Percentiles rank a stretch among this genome's conserved stretches.
Evolutionary conservation across 2,113 vertebrate species (phyloP).

Genomic region (Semicossyphus pulcher): DNA sequence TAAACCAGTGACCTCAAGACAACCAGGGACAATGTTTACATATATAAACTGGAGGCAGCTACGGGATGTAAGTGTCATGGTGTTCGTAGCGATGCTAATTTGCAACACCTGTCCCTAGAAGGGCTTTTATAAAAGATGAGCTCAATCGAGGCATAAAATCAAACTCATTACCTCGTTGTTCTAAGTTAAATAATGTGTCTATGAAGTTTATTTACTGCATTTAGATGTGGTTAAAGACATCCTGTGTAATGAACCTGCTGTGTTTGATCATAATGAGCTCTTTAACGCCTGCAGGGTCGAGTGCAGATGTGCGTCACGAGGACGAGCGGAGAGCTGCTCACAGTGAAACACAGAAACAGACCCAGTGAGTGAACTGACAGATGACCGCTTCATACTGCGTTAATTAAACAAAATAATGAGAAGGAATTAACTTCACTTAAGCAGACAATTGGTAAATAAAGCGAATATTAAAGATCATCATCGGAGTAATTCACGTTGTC

Average conservation of each 20-base stretch:
- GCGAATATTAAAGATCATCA: constrained; percentile 9
- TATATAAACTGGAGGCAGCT: neutral
- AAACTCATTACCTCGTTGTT: constrained; percentile 2
- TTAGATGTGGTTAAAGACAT: constrained; percentile 7
- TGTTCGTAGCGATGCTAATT: neutral
- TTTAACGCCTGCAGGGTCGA: constrained; percentile 1
- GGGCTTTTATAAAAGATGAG: neutral
- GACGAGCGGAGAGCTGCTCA: neutral
- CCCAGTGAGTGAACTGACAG: neutral
- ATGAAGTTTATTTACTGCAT: constrained; percentile 5
- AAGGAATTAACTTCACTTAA: constrained; percentile 7
- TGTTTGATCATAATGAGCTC: constrained; percentile 5
- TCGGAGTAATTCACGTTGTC: neutral
- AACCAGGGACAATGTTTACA: neutral
- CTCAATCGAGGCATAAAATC: neutral
- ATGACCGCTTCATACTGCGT: neutral
- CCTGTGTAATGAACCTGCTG: constrained; percentile 8
- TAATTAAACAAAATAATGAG: constrained; percentile 25
- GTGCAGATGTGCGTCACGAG: neutral
- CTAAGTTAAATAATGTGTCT: neutral
- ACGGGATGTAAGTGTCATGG: neutral
- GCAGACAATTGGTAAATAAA: constrained; percentile 36
- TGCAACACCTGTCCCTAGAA: neutral
- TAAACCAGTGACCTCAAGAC: neutral
- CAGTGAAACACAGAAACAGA: neutral